A percentile compares a stretch with the other conserved stretches of the same genome.
phyloP scores from a whole-genome alignment of 2,113 vertebrate genomes.

The Isurus oxyrinchus region DNA sequence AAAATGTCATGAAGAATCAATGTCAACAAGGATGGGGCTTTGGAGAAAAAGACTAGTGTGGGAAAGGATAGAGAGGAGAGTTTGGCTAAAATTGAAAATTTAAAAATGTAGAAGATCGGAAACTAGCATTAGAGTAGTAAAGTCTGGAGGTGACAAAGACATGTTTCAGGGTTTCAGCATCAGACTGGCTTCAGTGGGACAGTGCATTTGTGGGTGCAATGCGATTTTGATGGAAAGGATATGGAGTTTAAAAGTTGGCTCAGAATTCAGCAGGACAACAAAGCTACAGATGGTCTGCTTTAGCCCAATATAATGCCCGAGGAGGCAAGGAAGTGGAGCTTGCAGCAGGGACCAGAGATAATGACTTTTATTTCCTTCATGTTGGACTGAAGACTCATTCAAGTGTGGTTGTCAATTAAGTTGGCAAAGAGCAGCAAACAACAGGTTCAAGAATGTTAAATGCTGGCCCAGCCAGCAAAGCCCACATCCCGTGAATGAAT shows the following conservation, averaged over 20 bases:
- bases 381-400: neutral
- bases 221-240: neutral
- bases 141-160: no score
- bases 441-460: neutral
- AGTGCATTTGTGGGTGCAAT: neutral
- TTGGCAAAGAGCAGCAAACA: neutral
- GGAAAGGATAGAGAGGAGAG: neutral
- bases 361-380: neutral
- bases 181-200: neutral
- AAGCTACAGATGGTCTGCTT: neutral
- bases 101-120: neutral
- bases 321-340: neutral
- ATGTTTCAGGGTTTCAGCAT: neutral
- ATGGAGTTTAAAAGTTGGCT: neutral
- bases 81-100: neutral
- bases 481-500: no score
- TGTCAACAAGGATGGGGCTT: neutral
- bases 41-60: neutral
- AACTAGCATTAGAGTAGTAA: neutral
- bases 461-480: no score
- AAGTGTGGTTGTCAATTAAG: neutral
- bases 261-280: neutral
- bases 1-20: neutral
- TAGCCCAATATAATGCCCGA: neutral
- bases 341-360: neutral